Evolutionary conservation across 2,888 invertebrate genomes (phyloP).

Genomic region (Odiellus spinosus): DNA sequence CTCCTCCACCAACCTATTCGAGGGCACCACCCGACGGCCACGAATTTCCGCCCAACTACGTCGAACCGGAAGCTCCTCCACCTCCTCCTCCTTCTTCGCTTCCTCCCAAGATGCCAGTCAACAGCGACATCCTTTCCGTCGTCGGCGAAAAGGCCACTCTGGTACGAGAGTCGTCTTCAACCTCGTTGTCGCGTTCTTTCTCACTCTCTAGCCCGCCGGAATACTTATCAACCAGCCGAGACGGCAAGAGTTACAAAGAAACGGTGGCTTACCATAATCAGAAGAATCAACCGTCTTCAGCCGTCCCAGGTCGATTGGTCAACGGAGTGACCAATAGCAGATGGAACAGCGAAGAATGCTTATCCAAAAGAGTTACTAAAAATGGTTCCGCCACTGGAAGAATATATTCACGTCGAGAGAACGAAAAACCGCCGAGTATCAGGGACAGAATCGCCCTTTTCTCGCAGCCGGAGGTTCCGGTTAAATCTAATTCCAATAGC

Average conservation of each 20-base stretch:
- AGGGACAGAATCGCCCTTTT: conserved; percentile 78
- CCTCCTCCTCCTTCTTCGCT: too few species aligned
- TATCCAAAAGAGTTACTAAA: background rate
- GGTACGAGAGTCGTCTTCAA: too few species aligned
- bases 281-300: too few species aligned
- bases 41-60: conserved; percentile 54
- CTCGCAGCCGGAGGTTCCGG: conserved; percentile 31
- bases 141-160: too few species aligned
- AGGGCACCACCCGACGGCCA: conserved; percentile 67
- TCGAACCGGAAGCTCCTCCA: conserved; percentile 33
- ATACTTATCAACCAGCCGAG: conserved; percentile 6
- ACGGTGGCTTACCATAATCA: too few species aligned
- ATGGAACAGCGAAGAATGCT: too few species aligned
- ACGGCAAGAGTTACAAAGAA: conserved; percentile 6
- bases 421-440: conserved; percentile 38
- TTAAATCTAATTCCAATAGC: too few species aligned
- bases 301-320: too few species aligned
- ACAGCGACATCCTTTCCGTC: too few species aligned
- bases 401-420: background rate
- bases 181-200: too few species aligned
- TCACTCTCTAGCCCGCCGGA: background rate
- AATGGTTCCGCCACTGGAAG: background rate
- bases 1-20: conserved; percentile 35
- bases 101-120: too few species aligned
- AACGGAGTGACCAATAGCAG: too few species aligned